Percentiles rank a stretch among this genome's conserved stretches.
phyloP scores from a whole-genome alignment of 2,888 invertebrate genomes.

The Abrostola tripartita region DNA sequence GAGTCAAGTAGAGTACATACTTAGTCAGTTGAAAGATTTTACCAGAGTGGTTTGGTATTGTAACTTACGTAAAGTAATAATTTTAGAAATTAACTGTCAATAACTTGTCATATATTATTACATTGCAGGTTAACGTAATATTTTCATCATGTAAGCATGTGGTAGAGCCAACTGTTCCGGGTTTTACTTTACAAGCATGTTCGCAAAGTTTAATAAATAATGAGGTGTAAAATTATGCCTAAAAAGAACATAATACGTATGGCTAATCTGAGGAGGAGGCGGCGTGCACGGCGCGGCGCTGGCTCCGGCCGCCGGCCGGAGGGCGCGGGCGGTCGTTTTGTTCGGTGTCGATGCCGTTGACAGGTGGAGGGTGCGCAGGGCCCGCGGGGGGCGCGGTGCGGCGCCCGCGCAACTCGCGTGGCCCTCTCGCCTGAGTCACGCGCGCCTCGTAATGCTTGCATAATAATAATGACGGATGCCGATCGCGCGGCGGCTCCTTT shows the following conservation, averaged over 20 bases:
- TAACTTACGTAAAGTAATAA: too few relatives aligned
- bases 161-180: not conserved
- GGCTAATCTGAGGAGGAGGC: constrained; percentile 66
- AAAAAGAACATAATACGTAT: constrained; percentile 63
- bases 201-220: constrained; percentile 52
- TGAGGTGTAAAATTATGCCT: constrained; percentile 69
- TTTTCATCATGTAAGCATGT: too few relatives aligned
- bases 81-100: too few relatives aligned
- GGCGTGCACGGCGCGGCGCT: constrained; percentile 49
- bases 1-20: too few relatives aligned
- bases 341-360: constrained; percentile 65
- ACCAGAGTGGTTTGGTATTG: too few relatives aligned
- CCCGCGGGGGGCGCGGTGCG: constrained; percentile 66
- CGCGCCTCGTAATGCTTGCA: constrained; percentile 88
- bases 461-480: constrained; percentile 89
- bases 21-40: too few relatives aligned
- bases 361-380: constrained; percentile 72
- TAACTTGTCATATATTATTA: too few relatives aligned
- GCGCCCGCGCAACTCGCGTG: constrained; percentile 87
- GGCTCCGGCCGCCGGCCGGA: constrained; percentile 59
- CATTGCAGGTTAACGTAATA: too few relatives aligned
- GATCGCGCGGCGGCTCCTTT: constrained; percentile 88
- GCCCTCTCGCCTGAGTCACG: constrained; percentile 87
- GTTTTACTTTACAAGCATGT: not conserved
- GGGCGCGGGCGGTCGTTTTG: constrained; percentile 67